Evolutionary conservation across 2,113 vertebrate genomes (phyloP).

Genomic region (Chamaea fasciata): DNA sequence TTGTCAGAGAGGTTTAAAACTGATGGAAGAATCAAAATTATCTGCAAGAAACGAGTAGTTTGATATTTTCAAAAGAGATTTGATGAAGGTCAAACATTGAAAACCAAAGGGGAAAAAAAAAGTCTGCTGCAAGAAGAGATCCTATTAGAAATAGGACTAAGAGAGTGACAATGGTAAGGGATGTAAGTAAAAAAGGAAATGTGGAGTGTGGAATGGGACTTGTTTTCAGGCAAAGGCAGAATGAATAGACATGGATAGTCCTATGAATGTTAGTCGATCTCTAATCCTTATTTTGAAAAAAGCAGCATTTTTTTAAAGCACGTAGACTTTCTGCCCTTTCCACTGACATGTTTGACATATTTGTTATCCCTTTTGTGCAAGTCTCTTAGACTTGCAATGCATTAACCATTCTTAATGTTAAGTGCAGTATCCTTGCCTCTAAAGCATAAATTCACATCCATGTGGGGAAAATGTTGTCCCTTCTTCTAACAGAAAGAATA

Average conservation of each 20-base stretch:
- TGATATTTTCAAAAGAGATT: not conserved
- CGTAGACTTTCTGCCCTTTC: not conserved
- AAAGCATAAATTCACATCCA: not conserved
- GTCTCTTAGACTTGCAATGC: not conserved
- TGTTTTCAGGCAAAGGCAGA: not conserved
- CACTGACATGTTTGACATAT: fast-evolving
- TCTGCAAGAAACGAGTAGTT: not conserved
- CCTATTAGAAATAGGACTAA: not conserved
- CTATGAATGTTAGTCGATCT: not conserved
- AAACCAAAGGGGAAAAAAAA: not conserved
- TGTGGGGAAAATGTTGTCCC: not conserved
- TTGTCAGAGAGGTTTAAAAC: not conserved
- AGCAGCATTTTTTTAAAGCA: not conserved
- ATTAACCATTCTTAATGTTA: not conserved
- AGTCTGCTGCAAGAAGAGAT: not conserved
- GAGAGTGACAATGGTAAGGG: not conserved
- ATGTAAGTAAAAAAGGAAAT: not conserved
- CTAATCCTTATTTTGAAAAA: not conserved
- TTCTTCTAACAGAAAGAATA: not conserved
- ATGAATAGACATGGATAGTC: not conserved
- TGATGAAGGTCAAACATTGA: not conserved
- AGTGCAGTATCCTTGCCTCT: not conserved
- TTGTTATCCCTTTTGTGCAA: not conserved
- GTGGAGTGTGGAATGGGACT: not conserved
- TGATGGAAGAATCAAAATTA: not conserved